These are phyloP conservation scores for Melieria picta DNA, from an alignment of 2,888 invertebrate genomes.

Conservation along the genomic window DNA sequence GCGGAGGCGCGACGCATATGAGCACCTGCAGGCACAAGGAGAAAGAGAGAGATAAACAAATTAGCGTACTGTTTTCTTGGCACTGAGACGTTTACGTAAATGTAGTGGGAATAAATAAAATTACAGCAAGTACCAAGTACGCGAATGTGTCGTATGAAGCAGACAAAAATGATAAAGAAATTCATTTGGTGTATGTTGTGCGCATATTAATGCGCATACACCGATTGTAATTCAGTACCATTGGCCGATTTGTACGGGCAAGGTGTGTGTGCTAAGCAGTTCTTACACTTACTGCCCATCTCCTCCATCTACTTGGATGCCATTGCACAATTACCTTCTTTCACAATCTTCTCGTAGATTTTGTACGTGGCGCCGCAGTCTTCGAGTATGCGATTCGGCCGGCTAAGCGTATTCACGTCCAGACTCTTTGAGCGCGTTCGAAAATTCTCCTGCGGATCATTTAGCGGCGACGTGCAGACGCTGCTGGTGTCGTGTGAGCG, in stretches of 20 bases:
- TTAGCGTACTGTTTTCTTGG: neutral
- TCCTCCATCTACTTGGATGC: neutral
- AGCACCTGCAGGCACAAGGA: conserved; percentile 71
- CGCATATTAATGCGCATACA: neutral
- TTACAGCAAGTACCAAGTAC: conserved; percentile 45
- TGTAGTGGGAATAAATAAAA: conserved; percentile 1
- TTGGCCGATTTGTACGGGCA: no score
- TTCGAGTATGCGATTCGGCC: conserved; percentile 69
- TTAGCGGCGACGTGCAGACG: conserved; percentile 67
- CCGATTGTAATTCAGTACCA: neutral
- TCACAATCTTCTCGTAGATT: conserved; percentile 82
- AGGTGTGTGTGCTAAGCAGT: neutral
- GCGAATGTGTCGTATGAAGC: neutral
- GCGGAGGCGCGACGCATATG: conserved; percentile 80
- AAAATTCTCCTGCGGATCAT: conserved; percentile 72
- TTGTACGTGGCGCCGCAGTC: conserved; percentile 85
- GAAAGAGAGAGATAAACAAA: no score
- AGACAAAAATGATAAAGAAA: conserved; percentile 1
- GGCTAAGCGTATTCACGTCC: conserved; percentile 70
- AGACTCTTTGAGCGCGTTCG: conserved; percentile 82
- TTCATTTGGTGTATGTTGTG: neutral
- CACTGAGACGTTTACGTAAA: neutral
- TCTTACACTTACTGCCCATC: neutral
- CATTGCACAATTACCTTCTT: conserved; percentile 71
- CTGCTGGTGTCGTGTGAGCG: conserved; percentile 69